Base-by-base conservation (phyloP, 2,113 vertebrate genomes). In the Mastomys coucha region DNA sequence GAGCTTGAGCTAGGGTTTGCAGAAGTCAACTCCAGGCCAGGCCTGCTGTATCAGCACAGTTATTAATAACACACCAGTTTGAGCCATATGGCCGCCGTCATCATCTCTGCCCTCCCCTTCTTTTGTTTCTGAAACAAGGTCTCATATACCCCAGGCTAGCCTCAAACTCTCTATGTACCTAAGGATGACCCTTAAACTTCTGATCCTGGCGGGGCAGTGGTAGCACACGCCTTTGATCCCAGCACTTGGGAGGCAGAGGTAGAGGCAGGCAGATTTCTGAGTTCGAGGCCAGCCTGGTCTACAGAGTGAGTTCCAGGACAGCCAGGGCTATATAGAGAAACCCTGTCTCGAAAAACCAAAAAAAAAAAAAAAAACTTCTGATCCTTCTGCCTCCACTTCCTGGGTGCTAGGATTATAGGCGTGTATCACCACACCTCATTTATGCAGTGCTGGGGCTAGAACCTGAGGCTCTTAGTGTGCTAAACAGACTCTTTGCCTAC, bases 51-150 rank as follows among this genome's bases (percentile, higher is more conserved):
- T 88, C 51, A 76, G 65, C 72, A 88, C 58, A 91, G 60, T 92
- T 96, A 93, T 75, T 88, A 92, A 73, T 70, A 91, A 53, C 58
- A 90, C 39, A 72, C 75, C 51, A 2, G 1, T 94, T 56, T 42
- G 53, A n/a, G 60, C 84, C 77, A 33, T 76, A 78, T 70, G 69
- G 45, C 53, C n/a, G 69, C 56, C 20, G 2, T 39, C n/a, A 22
- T 60, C 17, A 22, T 51, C 63, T 12, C 65, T 1, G 28, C 65
- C 65, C 65, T 3, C 39, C 39, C 81, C 28, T 39, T 24, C 42
- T 14, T 58, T 17, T 84, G 14, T 81, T 65, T 63, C 58, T 0
- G 3, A 84, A 84, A 63, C 58, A 63, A 84, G 28, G 42, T 67
- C 42, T 67, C 39, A 86, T 33, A 86, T 70, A 60, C 45, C 56